phyloP scores from a whole-genome alignment of 2,797 vertebrate genomes.

The Pitangus sulphuratus region DNA sequence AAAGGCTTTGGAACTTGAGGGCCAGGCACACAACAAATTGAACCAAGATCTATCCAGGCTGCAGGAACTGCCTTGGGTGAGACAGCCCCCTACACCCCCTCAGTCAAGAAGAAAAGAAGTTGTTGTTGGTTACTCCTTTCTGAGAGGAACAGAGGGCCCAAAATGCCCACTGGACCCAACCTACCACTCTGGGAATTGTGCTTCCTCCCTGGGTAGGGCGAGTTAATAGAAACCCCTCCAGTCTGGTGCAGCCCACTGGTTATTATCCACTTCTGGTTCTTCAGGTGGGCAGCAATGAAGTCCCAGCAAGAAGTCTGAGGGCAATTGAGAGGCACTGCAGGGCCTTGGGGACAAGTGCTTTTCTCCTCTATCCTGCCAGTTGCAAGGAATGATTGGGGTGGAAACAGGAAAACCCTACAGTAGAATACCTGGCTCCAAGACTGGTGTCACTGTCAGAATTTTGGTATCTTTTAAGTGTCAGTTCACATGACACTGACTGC shows the following conservation, averaged over 20 bases:
- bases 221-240: background rate
- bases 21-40: background rate
- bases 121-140: background rate
- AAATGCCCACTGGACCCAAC: background rate
- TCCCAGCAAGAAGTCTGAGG: background rate
- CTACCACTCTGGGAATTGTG: background rate
- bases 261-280: background rate
- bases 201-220: background rate
- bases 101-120: background rate
- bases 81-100: background rate
- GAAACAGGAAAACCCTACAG: background rate
- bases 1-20: background rate
- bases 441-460: background rate
- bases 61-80: background rate
- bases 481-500: background rate
- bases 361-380: background rate
- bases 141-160: background rate
- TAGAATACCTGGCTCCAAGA: background rate
- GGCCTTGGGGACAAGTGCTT: background rate
- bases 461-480: background rate
- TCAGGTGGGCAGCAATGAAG: background rate
- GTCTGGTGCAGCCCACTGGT: background rate
- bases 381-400: background rate
- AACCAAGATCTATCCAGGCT: background rate
- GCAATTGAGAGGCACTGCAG: background rate